Evolutionary conservation across 2,888 invertebrate genomes (phyloP).

Genomic region (Nipponacmea schrenckii): DNA sequence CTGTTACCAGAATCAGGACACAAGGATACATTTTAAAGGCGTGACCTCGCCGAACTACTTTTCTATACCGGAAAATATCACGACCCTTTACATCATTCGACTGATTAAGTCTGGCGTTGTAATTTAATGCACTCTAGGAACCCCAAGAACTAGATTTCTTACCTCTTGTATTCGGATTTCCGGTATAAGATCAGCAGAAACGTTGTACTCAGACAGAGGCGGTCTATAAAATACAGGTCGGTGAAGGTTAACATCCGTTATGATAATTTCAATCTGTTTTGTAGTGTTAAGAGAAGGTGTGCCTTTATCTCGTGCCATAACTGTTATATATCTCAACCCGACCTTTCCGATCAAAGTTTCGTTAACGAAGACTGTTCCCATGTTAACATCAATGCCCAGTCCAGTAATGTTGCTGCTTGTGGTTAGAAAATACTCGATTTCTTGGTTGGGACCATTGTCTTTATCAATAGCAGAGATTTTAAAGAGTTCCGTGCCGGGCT

Average conservation of each 20-base stretch:
- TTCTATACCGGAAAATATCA: too few relatives aligned
- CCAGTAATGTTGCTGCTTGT: slow-evolving; percentile 79
- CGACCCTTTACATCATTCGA: too few relatives aligned
- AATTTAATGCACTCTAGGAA: too few relatives aligned
- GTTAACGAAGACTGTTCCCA: slow-evolving; percentile 79
- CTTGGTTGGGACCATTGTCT: slow-evolving; percentile 47
- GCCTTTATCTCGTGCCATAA: slow-evolving; percentile 44
- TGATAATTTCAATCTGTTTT: slow-evolving; percentile 73
- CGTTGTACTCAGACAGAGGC: slow-evolving; percentile 15
- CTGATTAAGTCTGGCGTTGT: too few relatives aligned
- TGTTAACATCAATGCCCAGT: slow-evolving; percentile 89
- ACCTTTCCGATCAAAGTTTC: slow-evolving; percentile 82
- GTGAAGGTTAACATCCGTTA: slow-evolving; percentile 93
- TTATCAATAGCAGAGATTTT: slow-evolving; percentile 46
- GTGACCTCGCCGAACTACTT: too few relatives aligned
- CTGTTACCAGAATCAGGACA: too few relatives aligned
- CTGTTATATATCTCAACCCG: slow-evolving; percentile 36
- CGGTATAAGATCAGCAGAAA: slow-evolving; percentile 17
- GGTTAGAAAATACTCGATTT: slow-evolving; percentile 38
- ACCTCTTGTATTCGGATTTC: slow-evolving; percentile 28
- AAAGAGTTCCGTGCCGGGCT: slow-evolving; percentile 33
- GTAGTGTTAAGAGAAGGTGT: slow-evolving; percentile 32
- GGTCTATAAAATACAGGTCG: slow-evolving; percentile 71
- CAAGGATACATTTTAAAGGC: too few relatives aligned
- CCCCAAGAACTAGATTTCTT: too few relatives aligned